These are phyloP conservation scores for Chironex yamaguchii DNA, from an alignment of 30 jellyfish, hydroid and myxozoan species.

Conservation along the genomic window DNA sequence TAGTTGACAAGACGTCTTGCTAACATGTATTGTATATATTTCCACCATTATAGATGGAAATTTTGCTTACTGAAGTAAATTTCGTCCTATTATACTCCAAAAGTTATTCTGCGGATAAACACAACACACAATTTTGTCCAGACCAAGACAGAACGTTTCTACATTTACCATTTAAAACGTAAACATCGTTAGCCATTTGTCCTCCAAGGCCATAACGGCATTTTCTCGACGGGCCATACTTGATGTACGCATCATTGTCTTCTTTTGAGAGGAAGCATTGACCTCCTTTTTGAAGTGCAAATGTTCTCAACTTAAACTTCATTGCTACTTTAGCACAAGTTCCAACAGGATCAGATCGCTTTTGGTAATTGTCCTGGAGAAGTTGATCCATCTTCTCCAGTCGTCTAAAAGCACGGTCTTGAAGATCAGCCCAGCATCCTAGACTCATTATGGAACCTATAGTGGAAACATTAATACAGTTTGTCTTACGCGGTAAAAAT, in stretches of 20 bases:
- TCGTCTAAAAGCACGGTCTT: constrained; percentile 96
- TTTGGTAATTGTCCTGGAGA: constrained; percentile 64
- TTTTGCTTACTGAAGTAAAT: too few relatives aligned
- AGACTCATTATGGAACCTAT: constrained; percentile 97
- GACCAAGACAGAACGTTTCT: too few relatives aligned
- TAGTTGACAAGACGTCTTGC: too few relatives aligned
- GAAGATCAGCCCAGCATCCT: constrained; percentile 99
- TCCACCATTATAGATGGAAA: too few relatives aligned
- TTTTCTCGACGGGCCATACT: constrained; percentile 92
- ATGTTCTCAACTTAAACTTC: constrained; percentile 62
- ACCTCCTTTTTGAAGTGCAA: constrained; percentile 98
- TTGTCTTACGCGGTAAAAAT: too few relatives aligned
- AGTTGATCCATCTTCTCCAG: constrained; percentile 84
- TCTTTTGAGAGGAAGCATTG: constrained; percentile 91
- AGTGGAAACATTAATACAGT: too few relatives aligned
- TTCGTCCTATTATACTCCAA: too few relatives aligned
- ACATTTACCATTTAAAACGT: constrained; percentile 72
- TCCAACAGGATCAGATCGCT: constrained; percentile 88
- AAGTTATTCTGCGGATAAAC: too few relatives aligned
- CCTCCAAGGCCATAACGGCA: constrained; percentile 98
- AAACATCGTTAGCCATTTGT: constrained; percentile 98
- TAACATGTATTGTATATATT: too few relatives aligned
- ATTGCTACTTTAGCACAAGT: constrained; percentile 89
- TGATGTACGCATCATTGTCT: constrained; percentile 40
- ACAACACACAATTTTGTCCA: too few relatives aligned